phyloP scores from a whole-genome alignment of 2,113 vertebrate genomes.

The Scomber japonicus region DNA sequence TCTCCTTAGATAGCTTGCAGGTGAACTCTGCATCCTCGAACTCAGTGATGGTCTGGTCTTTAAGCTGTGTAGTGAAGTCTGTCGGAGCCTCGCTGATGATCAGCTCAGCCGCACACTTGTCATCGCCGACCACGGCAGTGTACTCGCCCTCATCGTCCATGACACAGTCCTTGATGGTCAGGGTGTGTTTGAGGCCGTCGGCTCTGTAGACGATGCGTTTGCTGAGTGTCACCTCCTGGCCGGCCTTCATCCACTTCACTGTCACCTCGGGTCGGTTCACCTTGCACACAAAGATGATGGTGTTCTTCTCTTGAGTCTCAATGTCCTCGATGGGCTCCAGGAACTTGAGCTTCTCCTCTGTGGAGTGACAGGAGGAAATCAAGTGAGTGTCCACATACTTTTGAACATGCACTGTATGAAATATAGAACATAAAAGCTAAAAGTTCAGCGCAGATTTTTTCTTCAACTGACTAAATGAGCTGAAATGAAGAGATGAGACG shows the following conservation, averaged over 20 bases:
- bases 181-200: constrained; percentile 93
- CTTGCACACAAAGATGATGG: constrained; percentile 93
- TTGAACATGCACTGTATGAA: too few species aligned
- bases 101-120: constrained; percentile 93
- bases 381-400: too few species aligned
- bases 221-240: constrained; percentile 91
- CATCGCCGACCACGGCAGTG: constrained; percentile 89
- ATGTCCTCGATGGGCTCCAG: constrained; percentile 93
- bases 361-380: not conserved
- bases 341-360: constrained; percentile 95
- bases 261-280: constrained; percentile 94
- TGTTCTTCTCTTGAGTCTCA: constrained; percentile 98
- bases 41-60: constrained; percentile 96
- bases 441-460: too few species aligned
- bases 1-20: constrained; percentile 96
- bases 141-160: constrained; percentile 98
- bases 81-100: constrained; percentile 97
- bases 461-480: not conserved
- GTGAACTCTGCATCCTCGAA: constrained; percentile 96
- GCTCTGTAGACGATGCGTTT: constrained; percentile 91
- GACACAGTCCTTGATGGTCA: constrained; percentile 94
- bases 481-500: not conserved
- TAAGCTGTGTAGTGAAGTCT: constrained; percentile 92
- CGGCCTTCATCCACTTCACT: constrained; percentile 94
- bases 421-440: too few species aligned